A percentile compares a stretch with the other conserved stretches of the same genome.
These are phyloP conservation scores for Enteromius fasciolatus DNA, from an alignment of 2,797 vertebrate genomes.

Conservation along the genomic window DNA sequence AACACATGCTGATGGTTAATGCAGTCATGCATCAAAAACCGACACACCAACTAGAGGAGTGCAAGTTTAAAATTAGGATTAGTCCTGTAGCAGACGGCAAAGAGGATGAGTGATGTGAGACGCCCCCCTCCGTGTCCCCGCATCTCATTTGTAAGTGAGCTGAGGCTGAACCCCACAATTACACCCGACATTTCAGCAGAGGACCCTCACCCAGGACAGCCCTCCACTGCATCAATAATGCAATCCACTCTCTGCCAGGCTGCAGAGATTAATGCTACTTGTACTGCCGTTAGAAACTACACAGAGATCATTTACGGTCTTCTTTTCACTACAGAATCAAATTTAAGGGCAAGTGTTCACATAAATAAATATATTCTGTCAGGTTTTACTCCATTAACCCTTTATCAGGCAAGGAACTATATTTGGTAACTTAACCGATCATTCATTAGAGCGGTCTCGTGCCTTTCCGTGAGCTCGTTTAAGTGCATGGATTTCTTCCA, in stretches of 20 bases:
- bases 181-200: conserved; percentile 52
- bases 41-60: not conserved
- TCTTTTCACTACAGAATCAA: conserved; percentile 15
- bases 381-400: not conserved
- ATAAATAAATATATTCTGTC: not conserved
- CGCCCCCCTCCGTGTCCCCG: not conserved
- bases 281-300: conserved; percentile 27
- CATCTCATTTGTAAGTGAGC: conserved; percentile 54
- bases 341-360: not conserved
- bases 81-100: not conserved
- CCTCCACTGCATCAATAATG: conserved; percentile 56
- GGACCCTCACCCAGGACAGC: conserved; percentile 40
- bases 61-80: conserved; percentile 15
- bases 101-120: not conserved
- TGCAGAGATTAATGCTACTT: conserved; percentile 49
- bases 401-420: too few relatives aligned
- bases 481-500: too few relatives aligned
- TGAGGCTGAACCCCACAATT: conserved; percentile 61
- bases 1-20: conserved; percentile 19
- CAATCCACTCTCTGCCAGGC: conserved; percentile 42
- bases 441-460: too few relatives aligned
- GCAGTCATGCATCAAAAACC: not conserved
- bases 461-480: too few relatives aligned
- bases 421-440: too few relatives aligned
- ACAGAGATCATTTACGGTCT: conserved; percentile 6